These are phyloP conservation scores for Cantharis rustica DNA, from an alignment of 2,888 invertebrate species.

Conservation along the genomic window DNA sequence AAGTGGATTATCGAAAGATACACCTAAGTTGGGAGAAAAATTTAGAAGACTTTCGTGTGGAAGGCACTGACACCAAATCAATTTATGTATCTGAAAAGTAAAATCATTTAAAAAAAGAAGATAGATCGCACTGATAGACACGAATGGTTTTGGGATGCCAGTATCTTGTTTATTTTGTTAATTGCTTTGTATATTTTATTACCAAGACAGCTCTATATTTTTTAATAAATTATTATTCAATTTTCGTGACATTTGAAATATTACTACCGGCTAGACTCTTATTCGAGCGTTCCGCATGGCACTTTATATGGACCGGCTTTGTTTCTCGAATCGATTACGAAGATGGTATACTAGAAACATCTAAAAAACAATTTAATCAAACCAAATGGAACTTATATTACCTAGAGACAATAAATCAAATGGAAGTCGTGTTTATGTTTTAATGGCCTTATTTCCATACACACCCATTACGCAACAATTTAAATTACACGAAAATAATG, in stretches of 20 bases:
- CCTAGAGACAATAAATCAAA: conserved; percentile 44
- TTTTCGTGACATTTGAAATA: conserved; percentile 36
- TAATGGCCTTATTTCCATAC: conserved; percentile 49
- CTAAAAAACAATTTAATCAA: conserved; percentile 42
- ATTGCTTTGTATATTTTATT: conserved; percentile 47
- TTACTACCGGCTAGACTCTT: conserved; percentile 24
- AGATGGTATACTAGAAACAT: conserved; percentile 12
- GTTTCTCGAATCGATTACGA: conserved; percentile 14
- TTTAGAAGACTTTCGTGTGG: background rate
- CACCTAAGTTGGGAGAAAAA: background rate
- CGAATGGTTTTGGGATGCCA: conserved; percentile 31
- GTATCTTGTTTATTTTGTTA: conserved; percentile 47
- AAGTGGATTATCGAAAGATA: background rate
- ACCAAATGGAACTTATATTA: conserved; percentile 43
- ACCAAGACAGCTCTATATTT: conserved; percentile 42
- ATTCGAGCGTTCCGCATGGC: conserved; percentile 8
- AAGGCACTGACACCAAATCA: conserved; percentile 7
- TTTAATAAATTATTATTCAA: conserved; percentile 38
- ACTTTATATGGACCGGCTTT: conserved; percentile 13
- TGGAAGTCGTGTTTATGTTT: conserved; percentile 40
- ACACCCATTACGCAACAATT: conserved; percentile 49
- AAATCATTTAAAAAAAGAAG: conserved; percentile 10
- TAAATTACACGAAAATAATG: conserved; percentile 51
- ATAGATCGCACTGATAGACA: conserved; percentile 30
- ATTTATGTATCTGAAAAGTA: conserved; percentile 9